Percentiles rank a stretch among this genome's conserved stretches.
Conservation (phyloP, 2,113 vertebrate genomes). For the Paralichthys olivaceus region DNA sequence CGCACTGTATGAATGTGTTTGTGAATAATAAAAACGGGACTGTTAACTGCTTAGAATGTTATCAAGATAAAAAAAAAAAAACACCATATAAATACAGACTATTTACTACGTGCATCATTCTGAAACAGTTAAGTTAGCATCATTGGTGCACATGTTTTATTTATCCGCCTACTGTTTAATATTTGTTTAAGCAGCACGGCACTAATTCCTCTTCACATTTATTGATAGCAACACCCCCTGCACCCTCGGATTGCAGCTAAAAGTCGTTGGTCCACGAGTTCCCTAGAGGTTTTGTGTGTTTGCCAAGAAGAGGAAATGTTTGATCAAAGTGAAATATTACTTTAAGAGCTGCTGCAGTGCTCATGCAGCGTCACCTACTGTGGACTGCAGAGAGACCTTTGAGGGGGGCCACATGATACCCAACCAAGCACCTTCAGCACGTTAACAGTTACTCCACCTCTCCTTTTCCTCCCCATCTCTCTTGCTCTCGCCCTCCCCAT, state of each 20-base stretch:
- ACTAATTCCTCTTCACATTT: not conserved
- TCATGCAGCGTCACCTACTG: conserved; percentile 24
- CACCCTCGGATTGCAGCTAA: conserved; percentile 1
- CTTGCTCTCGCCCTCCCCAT: not conserved
- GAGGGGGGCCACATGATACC: conserved; percentile 9
- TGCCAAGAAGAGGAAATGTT: conserved; percentile 20
- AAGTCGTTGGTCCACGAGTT: not conserved
- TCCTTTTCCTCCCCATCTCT: not conserved
- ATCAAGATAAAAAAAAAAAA: too few relatives aligned
- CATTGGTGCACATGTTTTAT: not conserved
- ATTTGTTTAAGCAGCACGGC: not conserved
- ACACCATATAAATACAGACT: too few relatives aligned
- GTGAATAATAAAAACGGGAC: too few relatives aligned
- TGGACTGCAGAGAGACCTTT: conserved; percentile 34
- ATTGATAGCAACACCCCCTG: not conserved
- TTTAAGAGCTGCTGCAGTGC: conserved; percentile 46
- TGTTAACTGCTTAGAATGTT: too few relatives aligned
- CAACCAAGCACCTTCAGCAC: not conserved
- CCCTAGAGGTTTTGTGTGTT: not conserved
- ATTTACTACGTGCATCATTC: not conserved
- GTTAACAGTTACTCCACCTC: not conserved
- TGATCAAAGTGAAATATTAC: conserved; percentile 36
- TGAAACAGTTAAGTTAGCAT: not conserved
- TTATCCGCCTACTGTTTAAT: not conserved
- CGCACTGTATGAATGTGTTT: too few relatives aligned